Conservation (phyloP, 2,797 vertebrate species). For the Peromyscus eremicus region DNA sequence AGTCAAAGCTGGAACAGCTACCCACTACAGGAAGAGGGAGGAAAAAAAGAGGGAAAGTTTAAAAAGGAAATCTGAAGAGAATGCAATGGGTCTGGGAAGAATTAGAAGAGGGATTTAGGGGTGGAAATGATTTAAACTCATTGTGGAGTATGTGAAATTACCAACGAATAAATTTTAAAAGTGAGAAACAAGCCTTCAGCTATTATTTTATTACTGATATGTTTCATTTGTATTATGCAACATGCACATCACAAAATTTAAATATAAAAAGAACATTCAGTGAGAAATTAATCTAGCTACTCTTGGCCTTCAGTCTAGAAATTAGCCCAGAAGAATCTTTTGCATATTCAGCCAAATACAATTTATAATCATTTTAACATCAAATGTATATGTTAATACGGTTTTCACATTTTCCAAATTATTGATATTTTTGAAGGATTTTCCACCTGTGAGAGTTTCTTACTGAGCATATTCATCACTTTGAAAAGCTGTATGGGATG, state of each 20-base stretch:
- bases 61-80: not conserved
- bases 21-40: too few relatives aligned
- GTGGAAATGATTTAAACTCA: not conserved
- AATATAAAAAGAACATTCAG: not conserved
- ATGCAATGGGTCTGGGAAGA: not conserved
- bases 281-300: not conserved
- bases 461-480: not conserved
- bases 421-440: not conserved
- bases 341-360: not conserved
- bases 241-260: not conserved
- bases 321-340: not conserved
- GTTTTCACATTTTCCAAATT: not conserved
- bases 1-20: too few relatives aligned
- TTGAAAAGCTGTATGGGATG: not conserved
- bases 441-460: not conserved
- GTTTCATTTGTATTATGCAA: not conserved
- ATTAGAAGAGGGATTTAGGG: not conserved
- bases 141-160: not conserved
- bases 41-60: not conserved
- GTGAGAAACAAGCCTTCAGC: not conserved
- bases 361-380: not conserved
- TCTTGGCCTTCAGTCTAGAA: not conserved
- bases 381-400: not conserved
- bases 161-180: not conserved
- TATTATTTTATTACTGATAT: not conserved